phyloP scores from a whole-genome alignment of 2,797 vertebrate genomes.

The Tympanoctomys barrerae region DNA sequence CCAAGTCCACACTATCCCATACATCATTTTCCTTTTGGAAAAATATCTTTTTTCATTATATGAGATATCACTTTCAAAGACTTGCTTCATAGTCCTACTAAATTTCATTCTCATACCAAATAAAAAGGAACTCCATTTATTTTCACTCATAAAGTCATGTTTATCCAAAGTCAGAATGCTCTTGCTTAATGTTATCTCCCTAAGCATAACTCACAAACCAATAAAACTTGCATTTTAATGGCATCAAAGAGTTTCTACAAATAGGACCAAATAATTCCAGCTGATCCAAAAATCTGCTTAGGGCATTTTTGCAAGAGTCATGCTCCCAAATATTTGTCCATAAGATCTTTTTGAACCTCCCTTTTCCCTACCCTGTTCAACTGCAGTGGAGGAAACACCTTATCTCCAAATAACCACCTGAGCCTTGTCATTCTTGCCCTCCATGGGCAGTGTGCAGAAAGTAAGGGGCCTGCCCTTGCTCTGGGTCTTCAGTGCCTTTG shows the following conservation, averaged over 20 bases:
- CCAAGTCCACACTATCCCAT: neutral
- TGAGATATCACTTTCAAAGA: conserved; percentile 10
- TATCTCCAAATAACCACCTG: neutral
- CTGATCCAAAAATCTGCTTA: neutral
- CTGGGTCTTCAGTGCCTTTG: neutral
- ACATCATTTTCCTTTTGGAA: neutral
- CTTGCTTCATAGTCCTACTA: conserved; percentile 31
- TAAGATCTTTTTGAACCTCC: neutral
- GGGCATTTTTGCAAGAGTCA: neutral
- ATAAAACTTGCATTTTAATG: neutral
- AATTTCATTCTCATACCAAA: conserved; percentile 39
- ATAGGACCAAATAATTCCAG: neutral
- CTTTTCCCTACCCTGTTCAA: neutral
- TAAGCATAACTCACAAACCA: neutral
- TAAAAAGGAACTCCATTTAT: neutral
- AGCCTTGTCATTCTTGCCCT: neutral
- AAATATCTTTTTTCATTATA: neutral
- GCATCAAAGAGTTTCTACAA: neutral
- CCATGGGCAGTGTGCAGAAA: neutral
- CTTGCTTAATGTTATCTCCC: conserved; percentile 12
- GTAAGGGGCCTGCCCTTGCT: neutral
- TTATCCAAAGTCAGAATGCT: conserved; percentile 41
- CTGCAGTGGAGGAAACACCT: neutral
- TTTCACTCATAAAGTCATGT: neutral
- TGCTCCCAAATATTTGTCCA: neutral